Percentiles rank a stretch among this genome's conserved stretches.
These are phyloP conservation scores for Eulemur albifrons DNA, from an alignment of 2,797 vertebrate species.

Conservation along the genomic window DNA sequence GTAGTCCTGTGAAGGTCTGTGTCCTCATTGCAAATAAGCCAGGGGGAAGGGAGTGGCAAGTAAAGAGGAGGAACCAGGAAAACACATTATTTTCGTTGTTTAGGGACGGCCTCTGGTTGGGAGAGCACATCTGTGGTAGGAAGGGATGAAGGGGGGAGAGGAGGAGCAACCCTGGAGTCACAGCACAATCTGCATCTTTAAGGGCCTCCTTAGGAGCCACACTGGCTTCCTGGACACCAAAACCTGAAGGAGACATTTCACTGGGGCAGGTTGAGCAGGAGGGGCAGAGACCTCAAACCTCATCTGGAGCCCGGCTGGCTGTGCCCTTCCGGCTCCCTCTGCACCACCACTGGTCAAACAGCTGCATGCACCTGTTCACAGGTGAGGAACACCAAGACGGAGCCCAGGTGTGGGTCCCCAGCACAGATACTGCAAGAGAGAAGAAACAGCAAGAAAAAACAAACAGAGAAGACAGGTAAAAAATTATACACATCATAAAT, in stretches of 20 bases:
- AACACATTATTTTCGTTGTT: background rate
- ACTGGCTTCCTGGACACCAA: background rate
- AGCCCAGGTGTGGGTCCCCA: background rate
- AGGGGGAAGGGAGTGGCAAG: background rate
- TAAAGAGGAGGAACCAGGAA: background rate
- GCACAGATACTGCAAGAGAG: background rate
- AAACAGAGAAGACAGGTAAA: background rate
- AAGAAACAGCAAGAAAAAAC: background rate
- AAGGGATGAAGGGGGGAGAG: background rate
- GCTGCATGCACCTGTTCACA: background rate
- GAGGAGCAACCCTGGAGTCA: background rate
- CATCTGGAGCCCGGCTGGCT: background rate
- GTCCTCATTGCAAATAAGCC: background rate
- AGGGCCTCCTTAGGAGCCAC: background rate
- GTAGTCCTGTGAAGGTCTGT: background rate
- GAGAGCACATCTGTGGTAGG: background rate
- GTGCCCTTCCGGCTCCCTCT: too few relatives aligned
- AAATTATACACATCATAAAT: background rate
- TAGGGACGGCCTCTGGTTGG: background rate
- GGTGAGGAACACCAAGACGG: background rate
- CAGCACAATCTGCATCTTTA: background rate
- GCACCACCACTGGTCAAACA: background rate
- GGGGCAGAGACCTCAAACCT: background rate
- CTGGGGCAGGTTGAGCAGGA: background rate
- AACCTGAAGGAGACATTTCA: background rate